Base-by-base conservation (phyloP, 92 coral and sea anemone genomes). In the Epizoanthus ramosus region DNA sequence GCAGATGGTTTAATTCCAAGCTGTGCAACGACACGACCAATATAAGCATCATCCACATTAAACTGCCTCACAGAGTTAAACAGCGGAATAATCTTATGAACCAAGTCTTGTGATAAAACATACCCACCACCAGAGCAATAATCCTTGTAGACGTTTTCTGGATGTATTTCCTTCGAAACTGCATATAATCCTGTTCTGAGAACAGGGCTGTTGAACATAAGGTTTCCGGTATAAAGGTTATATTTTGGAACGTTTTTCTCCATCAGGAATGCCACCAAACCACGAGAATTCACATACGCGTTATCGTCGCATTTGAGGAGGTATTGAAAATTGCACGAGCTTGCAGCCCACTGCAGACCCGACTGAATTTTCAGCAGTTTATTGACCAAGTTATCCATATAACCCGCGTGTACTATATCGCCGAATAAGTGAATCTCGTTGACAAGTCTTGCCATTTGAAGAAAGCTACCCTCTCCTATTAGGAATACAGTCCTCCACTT, bases 391-490 rank as follows among this genome's bases (percentile, higher is more conserved):
- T 59, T 80, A 57, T 86, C 89, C 43, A 25, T 5, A 70, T 73
- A 86, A 24, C 83, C 89, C 18, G 80, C 89, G 5, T 86, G 89
- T 50, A 86, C 58, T 13, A 86, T 86, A 75, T 86, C 89, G 56
- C 89, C 89, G 83, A 86, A 86, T 33, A 86, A 71, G 15, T 86
- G 89, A 15, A 80, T 68, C 50, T 86, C 89, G 57, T 74, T 84
- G 28, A 80, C 31, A 18, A 86, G 73, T 54, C 75, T 84, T 25
- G 85, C 74, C 52, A 80, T 56, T 3, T 39, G 74, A 63, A 64
- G 67, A 31, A 47, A 63, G 43, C 61, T 64, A 1, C 86, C 89
- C 28, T 72, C 89, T 73, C 89, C 89, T 23, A 86, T 56, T 13
- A 80, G 57, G 21, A 86, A 86, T 5, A 86, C 85, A 0, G 89